phyloP scores from a whole-genome alignment of 2,888 invertebrate genomes.

The Emmelina monodactyla region DNA sequence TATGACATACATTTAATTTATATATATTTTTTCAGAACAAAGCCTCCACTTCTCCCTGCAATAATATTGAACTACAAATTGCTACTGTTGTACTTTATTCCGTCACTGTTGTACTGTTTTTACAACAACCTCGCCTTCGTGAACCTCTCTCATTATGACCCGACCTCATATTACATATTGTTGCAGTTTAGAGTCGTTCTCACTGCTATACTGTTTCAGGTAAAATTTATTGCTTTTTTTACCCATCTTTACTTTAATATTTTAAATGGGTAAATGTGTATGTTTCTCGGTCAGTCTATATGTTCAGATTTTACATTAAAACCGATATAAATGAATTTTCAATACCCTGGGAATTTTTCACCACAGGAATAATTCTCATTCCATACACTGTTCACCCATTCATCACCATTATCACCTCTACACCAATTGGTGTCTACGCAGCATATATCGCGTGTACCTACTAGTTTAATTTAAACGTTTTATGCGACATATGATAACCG shows the following conservation, averaged over 20 bases:
- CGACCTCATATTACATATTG: conserved; percentile 91
- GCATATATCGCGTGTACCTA: too few relatives aligned
- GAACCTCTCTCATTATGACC: conserved; percentile 90
- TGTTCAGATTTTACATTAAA: too few relatives aligned
- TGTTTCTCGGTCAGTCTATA: too few relatives aligned
- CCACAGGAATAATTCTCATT: too few relatives aligned
- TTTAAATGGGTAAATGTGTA: not conserved
- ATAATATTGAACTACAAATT: conserved; percentile 69
- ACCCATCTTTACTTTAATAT: conserved; percentile 3
- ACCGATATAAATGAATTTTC: too few relatives aligned
- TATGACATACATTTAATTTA: conserved; percentile 4
- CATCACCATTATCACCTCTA: too few relatives aligned
- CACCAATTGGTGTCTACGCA: too few relatives aligned
- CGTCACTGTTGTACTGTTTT: conserved; percentile 89
- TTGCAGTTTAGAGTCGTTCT: conserved; percentile 91
- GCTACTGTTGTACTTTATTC: conserved; percentile 84
- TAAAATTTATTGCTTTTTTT: conserved; percentile 36
- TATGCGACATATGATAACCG: too few relatives aligned
- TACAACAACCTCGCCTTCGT: conserved; percentile 95
- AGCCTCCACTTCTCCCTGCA: conserved; percentile 63
- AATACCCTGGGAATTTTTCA: too few relatives aligned
- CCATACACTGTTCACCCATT: too few relatives aligned
- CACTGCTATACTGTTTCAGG: conserved; percentile 92
- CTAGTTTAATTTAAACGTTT: too few relatives aligned
- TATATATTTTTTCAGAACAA: conserved; percentile 56